A percentile compares a stretch with the other conserved stretches of the same genome.
Evolutionary conservation across 1,140 invertebrate species (phyloP).

Genomic region (Caenorhabditis elegans): WBcel235 BX284605.5:13968501-13969000

Average conservation of each 20-base stretch:
- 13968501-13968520: conserved; percentile 64
- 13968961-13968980: conserved; percentile 14
- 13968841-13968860: conserved; percentile 57
- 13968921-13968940: conserved; percentile 64
- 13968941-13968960: conserved; percentile 43
- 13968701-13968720: conserved; percentile 64
- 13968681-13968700: conserved; percentile 66
- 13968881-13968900: conserved; percentile 60
- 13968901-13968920: conserved; percentile 65
- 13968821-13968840: conserved; percentile 46
- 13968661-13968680: conserved; percentile 55
- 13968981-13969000: no score
- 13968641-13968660: conserved; percentile 51
- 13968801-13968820: conserved; percentile 57
- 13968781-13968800: conserved; percentile 51
- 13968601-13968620: conserved; percentile 62
- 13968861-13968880: conserved; percentile 53
- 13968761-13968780: conserved; percentile 53
- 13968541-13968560: conserved; percentile 66
- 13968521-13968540: conserved; percentile 65
- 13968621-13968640: conserved; percentile 60
- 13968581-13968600: conserved; percentile 63
- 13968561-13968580: conserved; percentile 65
- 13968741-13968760: neutral
- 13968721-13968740: conserved; percentile 63